Percentiles rank a stretch among this genome's conserved stretches.
Conservation (phyloP, 2,888 invertebrate species). For the Unio pictorum region DNA sequence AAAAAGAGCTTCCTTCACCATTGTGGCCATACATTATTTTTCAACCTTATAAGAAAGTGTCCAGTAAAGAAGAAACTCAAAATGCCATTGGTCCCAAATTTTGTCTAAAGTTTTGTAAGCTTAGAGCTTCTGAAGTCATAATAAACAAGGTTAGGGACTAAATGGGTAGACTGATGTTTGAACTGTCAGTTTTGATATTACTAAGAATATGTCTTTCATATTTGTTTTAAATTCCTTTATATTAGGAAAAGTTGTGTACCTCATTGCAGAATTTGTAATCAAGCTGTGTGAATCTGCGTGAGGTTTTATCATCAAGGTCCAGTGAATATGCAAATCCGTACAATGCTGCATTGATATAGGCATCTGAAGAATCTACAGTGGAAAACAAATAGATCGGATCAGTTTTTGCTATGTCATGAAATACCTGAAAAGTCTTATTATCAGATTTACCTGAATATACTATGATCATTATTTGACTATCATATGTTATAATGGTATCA, state of each 20-base stretch:
- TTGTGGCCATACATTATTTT: too few relatives aligned
- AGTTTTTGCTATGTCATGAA: background rate
- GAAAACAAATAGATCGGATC: background rate
- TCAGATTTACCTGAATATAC: too few relatives aligned
- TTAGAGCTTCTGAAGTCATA: background rate
- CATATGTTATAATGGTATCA: too few relatives aligned
- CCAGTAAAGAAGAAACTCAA: too few relatives aligned
- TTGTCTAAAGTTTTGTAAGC: conserved; percentile 8
- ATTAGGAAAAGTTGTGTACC: conserved; percentile 14
- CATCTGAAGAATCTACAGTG: conserved; percentile 38
- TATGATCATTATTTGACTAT: too few relatives aligned
- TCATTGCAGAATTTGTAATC: conserved; percentile 42
- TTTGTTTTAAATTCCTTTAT: background rate
- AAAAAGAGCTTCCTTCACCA: too few relatives aligned
- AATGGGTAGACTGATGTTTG: too few relatives aligned
- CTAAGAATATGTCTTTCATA: background rate
- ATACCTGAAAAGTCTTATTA: too few relatives aligned
- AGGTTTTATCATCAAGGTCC: conserved; percentile 40
- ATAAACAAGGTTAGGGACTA: background rate
- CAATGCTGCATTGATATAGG: conserved; percentile 36
- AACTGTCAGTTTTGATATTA: too few relatives aligned
- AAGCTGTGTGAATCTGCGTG: conserved; percentile 30
- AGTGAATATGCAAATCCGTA: conserved; percentile 44
- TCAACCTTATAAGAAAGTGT: too few relatives aligned
- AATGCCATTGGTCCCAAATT: conserved; percentile 33